These are phyloP conservation scores for Abramis brama DNA, from an alignment of 2,113 vertebrate genomes.

Conservation along the genomic window DNA sequence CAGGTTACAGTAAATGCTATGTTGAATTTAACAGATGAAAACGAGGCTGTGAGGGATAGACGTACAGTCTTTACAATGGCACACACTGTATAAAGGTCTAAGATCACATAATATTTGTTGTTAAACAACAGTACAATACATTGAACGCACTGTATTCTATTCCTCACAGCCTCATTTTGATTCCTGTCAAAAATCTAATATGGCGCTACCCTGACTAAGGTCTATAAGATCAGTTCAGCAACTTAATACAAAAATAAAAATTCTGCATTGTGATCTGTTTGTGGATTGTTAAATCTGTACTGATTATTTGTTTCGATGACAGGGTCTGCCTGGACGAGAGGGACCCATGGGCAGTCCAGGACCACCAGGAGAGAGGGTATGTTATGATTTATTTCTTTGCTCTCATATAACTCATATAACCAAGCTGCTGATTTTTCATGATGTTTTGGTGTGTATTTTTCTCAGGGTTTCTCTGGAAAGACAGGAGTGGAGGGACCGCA, in stretches of 20 bases:
- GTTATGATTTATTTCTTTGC: background rate
- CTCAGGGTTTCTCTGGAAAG: constrained; percentile 85
- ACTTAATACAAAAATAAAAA: background rate
- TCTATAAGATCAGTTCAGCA: background rate
- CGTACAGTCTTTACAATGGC: too few species aligned
- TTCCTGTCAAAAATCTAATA: too few species aligned
- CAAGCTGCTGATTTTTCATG: background rate
- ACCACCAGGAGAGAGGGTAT: constrained; percentile 77
- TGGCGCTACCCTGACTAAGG: too few species aligned
- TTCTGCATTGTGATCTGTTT: background rate
- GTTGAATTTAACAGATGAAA: too few species aligned
- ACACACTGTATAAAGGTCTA: too few species aligned
- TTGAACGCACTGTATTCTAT: too few species aligned
- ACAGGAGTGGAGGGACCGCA: constrained; percentile 81
- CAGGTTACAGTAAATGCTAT: too few species aligned
- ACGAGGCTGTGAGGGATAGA: too few species aligned
- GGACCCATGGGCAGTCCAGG: constrained; percentile 75
- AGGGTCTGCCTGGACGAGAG: constrained; percentile 78
- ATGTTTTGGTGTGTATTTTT: constrained; percentile 35
- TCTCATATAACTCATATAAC: background rate
- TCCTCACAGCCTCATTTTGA: too few species aligned
- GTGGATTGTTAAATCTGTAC: background rate
- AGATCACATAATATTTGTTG: too few species aligned
- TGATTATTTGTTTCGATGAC: constrained; percentile 33
- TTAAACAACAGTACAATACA: too few species aligned